phyloP scores from a whole-genome alignment of 2,888 invertebrate genomes.

The Drosophila tanythrix region DNA sequence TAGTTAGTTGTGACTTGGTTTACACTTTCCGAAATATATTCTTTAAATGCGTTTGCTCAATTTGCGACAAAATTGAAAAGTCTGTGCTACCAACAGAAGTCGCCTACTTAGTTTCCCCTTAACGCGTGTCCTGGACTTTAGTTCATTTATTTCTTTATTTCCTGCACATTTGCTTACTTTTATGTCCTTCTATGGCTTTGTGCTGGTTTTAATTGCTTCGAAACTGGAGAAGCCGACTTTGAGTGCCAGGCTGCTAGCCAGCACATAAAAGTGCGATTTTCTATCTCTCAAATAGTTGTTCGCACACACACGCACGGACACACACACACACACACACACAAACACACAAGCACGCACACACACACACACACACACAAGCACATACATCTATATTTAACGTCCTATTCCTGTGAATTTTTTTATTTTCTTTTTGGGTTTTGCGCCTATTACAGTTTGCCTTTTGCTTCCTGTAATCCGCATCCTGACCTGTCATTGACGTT shows the following conservation, averaged over 20 bases:
- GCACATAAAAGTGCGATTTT: conserved; percentile 23
- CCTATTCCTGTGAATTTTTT: conserved; percentile 2
- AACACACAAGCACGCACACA: background rate
- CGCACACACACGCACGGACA: background rate
- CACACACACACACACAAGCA: background rate
- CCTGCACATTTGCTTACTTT: conserved; percentile 7
- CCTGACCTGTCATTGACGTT: conserved; percentile 49
- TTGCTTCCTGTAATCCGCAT: conserved; percentile 74
- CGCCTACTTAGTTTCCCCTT: background rate
- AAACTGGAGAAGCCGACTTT: conserved; percentile 11
- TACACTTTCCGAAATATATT: background rate
- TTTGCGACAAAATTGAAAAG: background rate
- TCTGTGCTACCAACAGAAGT: background rate
- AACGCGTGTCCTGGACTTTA: background rate
- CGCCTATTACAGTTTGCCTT: conserved; percentile 66
- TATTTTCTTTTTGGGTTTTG: conserved; percentile 22
- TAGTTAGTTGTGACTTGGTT: background rate
- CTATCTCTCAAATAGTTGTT: conserved; percentile 1
- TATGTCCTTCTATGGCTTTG: conserved; percentile 18
- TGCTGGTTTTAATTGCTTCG: conserved; percentile 45
- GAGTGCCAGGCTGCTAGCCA: conserved; percentile 12
- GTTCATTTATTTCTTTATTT: background rate
- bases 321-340: background rate
- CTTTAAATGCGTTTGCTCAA: background rate
- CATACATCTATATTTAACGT: conserved; percentile 2